Conservation (phyloP, 2,888 invertebrate genomes). For the Apocheima hispidaria region DNA sequence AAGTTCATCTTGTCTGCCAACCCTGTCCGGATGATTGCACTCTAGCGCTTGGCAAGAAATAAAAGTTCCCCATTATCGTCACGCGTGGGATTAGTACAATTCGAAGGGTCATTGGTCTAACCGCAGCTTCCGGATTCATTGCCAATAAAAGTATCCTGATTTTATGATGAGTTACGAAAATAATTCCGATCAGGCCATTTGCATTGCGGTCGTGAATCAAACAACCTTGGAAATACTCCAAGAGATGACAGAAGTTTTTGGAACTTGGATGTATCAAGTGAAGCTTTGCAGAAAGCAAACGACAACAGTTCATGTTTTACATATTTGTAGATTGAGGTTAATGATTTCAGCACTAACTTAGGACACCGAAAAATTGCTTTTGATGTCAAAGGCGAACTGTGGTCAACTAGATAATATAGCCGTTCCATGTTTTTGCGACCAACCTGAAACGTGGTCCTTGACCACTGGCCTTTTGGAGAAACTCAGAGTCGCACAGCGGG, state of each 20-base stretch:
- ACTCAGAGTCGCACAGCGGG: too few species aligned
- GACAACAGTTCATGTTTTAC: slow-evolving; percentile 13
- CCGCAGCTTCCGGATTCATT: slow-evolving; percentile 36
- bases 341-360: slow-evolving; percentile 39
- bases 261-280: slow-evolving; percentile 8
- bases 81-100: slow-evolving; percentile 47
- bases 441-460: too few species aligned
- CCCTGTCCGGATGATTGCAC: slow-evolving; percentile 38
- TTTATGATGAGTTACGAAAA: slow-evolving; percentile 25
- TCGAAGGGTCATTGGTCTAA: slow-evolving; percentile 54
- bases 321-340: slow-evolving; percentile 3
- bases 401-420: slow-evolving; percentile 14
- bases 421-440: slow-evolving; percentile 18
- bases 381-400: slow-evolving; percentile 14
- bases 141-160: slow-evolving; percentile 24
- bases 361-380: slow-evolving; percentile 28
- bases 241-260: slow-evolving; percentile 15
- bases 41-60: slow-evolving; percentile 51
- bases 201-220: slow-evolving; percentile 14
- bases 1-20: slow-evolving; percentile 26
- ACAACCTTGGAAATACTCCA: slow-evolving; percentile 25
- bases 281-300: slow-evolving; percentile 9
- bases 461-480: too few species aligned
- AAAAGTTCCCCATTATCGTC: slow-evolving; percentile 53
- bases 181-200: slow-evolving; percentile 15